phyloP scores from a whole-genome alignment of 1,140 invertebrate genomes.

The Episyrphus balteatus region DNA sequence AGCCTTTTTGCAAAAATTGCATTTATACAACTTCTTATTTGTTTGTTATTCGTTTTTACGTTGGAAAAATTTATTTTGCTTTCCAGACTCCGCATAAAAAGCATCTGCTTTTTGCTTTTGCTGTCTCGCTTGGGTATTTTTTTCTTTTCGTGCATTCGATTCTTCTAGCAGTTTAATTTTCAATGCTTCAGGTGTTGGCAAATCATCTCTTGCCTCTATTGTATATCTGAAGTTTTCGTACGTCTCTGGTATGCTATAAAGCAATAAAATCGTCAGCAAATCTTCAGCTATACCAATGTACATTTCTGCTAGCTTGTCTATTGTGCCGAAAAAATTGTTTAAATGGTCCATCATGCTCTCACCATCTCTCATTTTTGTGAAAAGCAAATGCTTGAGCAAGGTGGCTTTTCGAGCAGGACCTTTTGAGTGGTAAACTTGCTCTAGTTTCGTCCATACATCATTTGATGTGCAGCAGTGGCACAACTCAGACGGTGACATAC shows the following conservation, averaged over 20 bases:
- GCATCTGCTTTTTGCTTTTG: too few species aligned
- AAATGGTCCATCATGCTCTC: constrained; percentile 12
- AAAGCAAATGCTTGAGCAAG: constrained; percentile 12
- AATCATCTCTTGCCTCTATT: constrained; percentile 16
- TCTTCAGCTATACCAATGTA: constrained; percentile 7
- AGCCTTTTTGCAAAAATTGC: too few species aligned
- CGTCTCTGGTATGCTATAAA: constrained; percentile 16
- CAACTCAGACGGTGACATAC: constrained; percentile 7
- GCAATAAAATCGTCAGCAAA: constrained; percentile 14
- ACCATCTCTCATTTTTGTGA: constrained; percentile 9
- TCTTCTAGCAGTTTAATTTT: too few species aligned
- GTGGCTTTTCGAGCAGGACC: constrained; percentile 15
- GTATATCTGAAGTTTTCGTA: constrained; percentile 22
- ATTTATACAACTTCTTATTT: too few species aligned
- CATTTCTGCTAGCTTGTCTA: constrained; percentile 14
- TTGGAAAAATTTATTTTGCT: too few species aligned
- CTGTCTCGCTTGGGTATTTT: too few species aligned
- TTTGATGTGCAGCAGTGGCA: constrained; percentile 5
- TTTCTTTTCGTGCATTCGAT: too few species aligned
- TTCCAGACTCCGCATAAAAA: too few species aligned
- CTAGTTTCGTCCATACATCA: constrained; percentile 10
- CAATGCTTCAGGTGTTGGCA: too few species aligned
- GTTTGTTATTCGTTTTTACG: too few species aligned
- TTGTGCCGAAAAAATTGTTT: constrained; percentile 14
- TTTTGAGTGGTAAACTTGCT: constrained; percentile 10